Conservation (phyloP, 2,888 invertebrate genomes). For the Volucella bombylans region DNA sequence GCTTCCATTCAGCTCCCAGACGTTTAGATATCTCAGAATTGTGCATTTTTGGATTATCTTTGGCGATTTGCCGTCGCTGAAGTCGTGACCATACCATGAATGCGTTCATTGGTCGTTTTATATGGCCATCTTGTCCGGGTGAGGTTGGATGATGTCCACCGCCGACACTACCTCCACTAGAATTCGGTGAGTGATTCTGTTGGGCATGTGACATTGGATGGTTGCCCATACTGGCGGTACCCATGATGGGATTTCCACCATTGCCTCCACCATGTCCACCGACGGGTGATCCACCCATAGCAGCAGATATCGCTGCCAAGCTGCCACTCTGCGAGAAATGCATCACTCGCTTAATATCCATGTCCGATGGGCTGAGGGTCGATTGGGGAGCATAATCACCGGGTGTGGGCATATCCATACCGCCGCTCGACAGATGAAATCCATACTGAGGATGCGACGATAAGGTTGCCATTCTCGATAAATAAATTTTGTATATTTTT, state of each 20-base stretch:
- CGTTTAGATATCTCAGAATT: slow-evolving; percentile 95
- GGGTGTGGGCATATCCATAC: slow-evolving; percentile 81
- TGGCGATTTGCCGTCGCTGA: slow-evolving; percentile 94
- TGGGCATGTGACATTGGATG: slow-evolving; percentile 78
- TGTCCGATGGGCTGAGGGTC: slow-evolving; percentile 79
- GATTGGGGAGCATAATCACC: slow-evolving; percentile 81
- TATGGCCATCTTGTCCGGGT: slow-evolving; percentile 87
- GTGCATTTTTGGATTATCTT: slow-evolving; percentile 97
- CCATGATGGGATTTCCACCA: slow-evolving; percentile 77
- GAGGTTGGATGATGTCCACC: slow-evolving; percentile 79
- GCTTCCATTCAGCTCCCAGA: slow-evolving; percentile 96
- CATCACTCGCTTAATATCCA: slow-evolving; percentile 82
- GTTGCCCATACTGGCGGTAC: slow-evolving; percentile 80
- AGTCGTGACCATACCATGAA: slow-evolving; percentile 98
- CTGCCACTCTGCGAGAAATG: slow-evolving; percentile 81
- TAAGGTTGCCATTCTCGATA: slow-evolving; percentile 80
- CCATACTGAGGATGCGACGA: slow-evolving; percentile 82
- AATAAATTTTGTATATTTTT: slow-evolving; percentile 62
- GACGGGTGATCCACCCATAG: slow-evolving; percentile 81
- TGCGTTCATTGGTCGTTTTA: slow-evolving; percentile 98
- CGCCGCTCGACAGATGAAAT: slow-evolving; percentile 81
- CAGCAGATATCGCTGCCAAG: slow-evolving; percentile 80
- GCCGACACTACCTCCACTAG: slow-evolving; percentile 68
- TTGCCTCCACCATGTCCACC: slow-evolving; percentile 79
- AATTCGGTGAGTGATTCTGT: slow-evolving; percentile 80